Evolutionary conservation across 1,140 invertebrate species (phyloP).

Genomic region (Himalopsyche phryganea): DNA sequence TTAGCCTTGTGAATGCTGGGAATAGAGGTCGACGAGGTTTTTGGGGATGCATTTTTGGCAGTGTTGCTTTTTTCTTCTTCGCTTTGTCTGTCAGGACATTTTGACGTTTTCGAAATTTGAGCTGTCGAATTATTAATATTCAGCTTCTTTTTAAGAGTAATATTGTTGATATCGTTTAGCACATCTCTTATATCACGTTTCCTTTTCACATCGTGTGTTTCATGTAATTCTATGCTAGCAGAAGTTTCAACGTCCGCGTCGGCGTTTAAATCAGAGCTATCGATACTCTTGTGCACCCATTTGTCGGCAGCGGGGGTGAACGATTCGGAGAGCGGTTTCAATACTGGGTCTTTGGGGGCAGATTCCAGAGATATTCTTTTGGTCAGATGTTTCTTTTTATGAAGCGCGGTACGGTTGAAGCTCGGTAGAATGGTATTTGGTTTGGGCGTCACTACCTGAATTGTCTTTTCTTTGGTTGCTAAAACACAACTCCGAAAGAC

Average conservation of each 20-base stretch:
- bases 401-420: not conserved
- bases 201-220: conserved; percentile 32
- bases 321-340: too few relatives aligned
- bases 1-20: conserved; percentile 19
- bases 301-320: not conserved
- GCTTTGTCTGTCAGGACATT: not conserved
- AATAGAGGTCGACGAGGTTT: conserved; percentile 2
- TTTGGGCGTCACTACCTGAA: not conserved
- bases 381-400: conserved; percentile 8
- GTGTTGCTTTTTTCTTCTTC: conserved; percentile 6
- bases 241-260: conserved; percentile 11
- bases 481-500: conserved; percentile 57
- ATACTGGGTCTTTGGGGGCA: too few relatives aligned
- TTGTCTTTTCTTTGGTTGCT: conserved; percentile 36
- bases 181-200: conserved; percentile 51
- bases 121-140: conserved; percentile 39
- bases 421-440: not conserved
- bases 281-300: conserved; percentile 14
- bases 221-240: not conserved
- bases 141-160: conserved; percentile 47
- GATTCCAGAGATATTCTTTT: not conserved
- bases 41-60: conserved; percentile 11
- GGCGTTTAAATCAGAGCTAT: conserved; percentile 17
- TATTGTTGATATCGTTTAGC: conserved; percentile 48
- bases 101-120: not conserved